Conservation (phyloP, 1,140 invertebrate genomes). For the Neelides sp. region DNA sequence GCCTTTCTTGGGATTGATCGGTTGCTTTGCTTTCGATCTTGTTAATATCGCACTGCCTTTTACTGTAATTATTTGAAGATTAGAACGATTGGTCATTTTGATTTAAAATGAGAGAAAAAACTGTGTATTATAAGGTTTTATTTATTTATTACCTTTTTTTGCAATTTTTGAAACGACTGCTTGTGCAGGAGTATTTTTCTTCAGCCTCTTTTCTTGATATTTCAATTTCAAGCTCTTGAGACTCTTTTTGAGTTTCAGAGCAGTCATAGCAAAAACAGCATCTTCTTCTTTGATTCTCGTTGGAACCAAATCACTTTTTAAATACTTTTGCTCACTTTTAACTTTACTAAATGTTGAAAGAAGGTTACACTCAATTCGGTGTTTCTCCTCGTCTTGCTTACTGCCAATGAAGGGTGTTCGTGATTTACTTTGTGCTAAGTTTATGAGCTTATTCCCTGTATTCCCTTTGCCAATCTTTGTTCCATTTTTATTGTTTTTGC, state of each 20-base stretch:
- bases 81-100: constrained; percentile 13
- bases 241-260: constrained; percentile 46
- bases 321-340: background rate
- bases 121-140: background rate
- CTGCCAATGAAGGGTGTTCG: too few species aligned
- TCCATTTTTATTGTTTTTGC: background rate
- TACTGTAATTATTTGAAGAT: constrained; percentile 3
- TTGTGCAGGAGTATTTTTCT: constrained; percentile 32
- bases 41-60: background rate
- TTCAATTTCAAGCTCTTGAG: too few species aligned
- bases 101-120: background rate
- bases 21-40: constrained; percentile 3
- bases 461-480: background rate
- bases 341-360: background rate
- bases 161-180: constrained; percentile 30
- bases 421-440: background rate
- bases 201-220: constrained; percentile 49
- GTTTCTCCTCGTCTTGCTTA: background rate
- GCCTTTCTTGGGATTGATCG: background rate
- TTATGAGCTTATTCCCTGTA: constrained; percentile 1
- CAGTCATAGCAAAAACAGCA: constrained; percentile 40
- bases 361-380: background rate
- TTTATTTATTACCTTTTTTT: constrained; percentile 32
- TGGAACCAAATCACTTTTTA: background rate
- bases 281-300: constrained; percentile 28